Percentiles rank a stretch among this genome's conserved stretches.
phyloP scores from a whole-genome alignment of 2,113 vertebrate species.

The Phylloscopus trochiloides region DNA sequence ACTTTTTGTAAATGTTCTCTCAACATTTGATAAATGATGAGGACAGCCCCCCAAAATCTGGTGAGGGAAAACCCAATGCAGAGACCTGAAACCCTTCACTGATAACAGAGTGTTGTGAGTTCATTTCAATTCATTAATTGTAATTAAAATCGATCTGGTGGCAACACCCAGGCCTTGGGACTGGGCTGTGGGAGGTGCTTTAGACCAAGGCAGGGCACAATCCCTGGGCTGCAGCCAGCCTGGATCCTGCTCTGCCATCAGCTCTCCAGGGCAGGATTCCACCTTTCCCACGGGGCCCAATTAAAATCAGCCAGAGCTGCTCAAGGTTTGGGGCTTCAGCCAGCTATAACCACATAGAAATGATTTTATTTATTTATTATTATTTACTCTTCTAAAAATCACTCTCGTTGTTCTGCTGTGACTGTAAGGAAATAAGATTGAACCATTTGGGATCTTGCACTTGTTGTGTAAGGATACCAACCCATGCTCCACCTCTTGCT shows the following conservation, averaged over 20 bases:
- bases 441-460: not conserved
- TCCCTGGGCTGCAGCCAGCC: not conserved
- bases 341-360: fast-evolving
- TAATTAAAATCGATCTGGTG: not conserved
- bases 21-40: not conserved
- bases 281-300: fast-evolving
- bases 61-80: not conserved
- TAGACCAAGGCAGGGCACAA: not conserved
- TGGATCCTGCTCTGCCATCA: not conserved
- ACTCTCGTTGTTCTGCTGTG: fast-evolving
- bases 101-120: fast-evolving
- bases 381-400: not conserved
- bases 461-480: fast-evolving
- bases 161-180: not conserved
- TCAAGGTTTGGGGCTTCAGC: not conserved
- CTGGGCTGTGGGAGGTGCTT: not conserved
- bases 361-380: not conserved
- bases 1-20: fast-evolving
- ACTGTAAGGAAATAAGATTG: not conserved
- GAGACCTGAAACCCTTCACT: not conserved
- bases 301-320: not conserved
- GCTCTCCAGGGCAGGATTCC: not conserved
- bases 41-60: not conserved
- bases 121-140: not conserved
- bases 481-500: fast-evolving